Percentiles rank a stretch among this genome's conserved stretches.
Conservation (phyloP, 1,140 invertebrate genomes). For the Caenorhabditis tropicalis region DNA sequence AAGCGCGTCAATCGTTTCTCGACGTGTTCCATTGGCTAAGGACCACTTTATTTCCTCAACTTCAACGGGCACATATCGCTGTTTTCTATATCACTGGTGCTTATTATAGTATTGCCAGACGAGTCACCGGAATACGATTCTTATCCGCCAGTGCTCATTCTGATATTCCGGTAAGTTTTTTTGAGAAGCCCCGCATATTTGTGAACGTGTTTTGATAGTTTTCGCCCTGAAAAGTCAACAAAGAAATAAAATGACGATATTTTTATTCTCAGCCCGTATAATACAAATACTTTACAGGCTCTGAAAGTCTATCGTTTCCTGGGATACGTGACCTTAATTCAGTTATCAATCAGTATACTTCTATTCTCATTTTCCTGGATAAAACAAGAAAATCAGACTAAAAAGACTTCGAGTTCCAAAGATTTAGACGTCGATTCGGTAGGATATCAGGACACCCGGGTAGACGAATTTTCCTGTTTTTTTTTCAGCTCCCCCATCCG, state of each 20-base stretch:
- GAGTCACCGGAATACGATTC: conserved; percentile 53
- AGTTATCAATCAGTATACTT: not conserved
- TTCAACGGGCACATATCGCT: conserved; percentile 48
- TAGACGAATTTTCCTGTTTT: not conserved
- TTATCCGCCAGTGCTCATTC: conserved; percentile 45
- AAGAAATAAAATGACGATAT: too few species aligned
- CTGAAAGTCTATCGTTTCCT: conserved; percentile 53
- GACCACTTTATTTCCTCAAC: conserved; percentile 27
- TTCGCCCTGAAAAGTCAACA: too few species aligned
- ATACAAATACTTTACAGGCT: conserved; percentile 43
- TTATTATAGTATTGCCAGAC: conserved; percentile 45
- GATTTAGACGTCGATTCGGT: not conserved
- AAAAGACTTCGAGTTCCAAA: conserved; percentile 13
- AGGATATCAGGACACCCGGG: too few species aligned
- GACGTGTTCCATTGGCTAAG: conserved; percentile 33
- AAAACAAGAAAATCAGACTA: not conserved
- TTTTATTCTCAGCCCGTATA: too few species aligned
- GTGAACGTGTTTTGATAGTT: too few species aligned
- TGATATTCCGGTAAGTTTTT: conserved; percentile 36
- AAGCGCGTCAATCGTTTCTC: conserved; percentile 40
- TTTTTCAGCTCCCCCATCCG: conserved; percentile 28
- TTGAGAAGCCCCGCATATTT: too few species aligned
- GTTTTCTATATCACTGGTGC: conserved; percentile 51
- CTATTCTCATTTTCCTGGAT: not conserved
- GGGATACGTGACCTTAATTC: conserved; percentile 45